Conservation (phyloP, 2,113 vertebrate species). For the Pomatorhinus ruficollis region DNA sequence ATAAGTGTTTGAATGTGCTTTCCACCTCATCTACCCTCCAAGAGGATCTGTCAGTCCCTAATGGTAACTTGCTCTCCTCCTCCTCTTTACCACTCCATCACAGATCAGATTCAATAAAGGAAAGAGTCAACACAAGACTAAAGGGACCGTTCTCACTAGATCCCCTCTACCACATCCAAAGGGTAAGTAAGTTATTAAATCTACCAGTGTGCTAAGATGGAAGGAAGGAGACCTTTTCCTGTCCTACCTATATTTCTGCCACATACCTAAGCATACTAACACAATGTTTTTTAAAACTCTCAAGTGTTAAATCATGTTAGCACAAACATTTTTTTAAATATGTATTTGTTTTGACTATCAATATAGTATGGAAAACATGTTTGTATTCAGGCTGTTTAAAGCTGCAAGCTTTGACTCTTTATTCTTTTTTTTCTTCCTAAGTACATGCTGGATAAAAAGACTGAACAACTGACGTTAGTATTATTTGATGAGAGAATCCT, state of each 20-base stretch:
- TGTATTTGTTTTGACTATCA: neutral
- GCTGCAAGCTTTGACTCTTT: neutral
- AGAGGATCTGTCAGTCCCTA: neutral
- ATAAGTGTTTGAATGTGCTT: neutral
- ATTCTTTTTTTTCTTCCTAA: neutral
- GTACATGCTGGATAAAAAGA: neutral
- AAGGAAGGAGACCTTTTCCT: neutral
- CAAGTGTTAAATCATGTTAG: neutral
- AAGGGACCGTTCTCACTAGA: rapidly evolving
- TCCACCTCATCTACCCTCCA: neutral
- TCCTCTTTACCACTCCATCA: neutral
- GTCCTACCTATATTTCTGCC: neutral
- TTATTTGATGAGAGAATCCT: neutral
- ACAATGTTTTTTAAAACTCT: neutral
- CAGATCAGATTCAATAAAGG: neutral
- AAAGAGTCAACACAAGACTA: neutral
- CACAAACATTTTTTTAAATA: rapidly evolving
- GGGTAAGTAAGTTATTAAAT: neutral
- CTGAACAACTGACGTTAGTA: neutral
- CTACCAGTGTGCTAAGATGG: neutral
- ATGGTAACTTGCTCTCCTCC: rapidly evolving
- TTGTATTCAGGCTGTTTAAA: neutral
- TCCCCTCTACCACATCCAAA: neutral
- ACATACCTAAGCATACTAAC: neutral
- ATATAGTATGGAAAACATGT: neutral